Evolutionary conservation across 2,888 invertebrate genomes (phyloP), one percentile per base, ranked within the genome.

Genomic region (Malthinus seriepunctatus): DNA sequence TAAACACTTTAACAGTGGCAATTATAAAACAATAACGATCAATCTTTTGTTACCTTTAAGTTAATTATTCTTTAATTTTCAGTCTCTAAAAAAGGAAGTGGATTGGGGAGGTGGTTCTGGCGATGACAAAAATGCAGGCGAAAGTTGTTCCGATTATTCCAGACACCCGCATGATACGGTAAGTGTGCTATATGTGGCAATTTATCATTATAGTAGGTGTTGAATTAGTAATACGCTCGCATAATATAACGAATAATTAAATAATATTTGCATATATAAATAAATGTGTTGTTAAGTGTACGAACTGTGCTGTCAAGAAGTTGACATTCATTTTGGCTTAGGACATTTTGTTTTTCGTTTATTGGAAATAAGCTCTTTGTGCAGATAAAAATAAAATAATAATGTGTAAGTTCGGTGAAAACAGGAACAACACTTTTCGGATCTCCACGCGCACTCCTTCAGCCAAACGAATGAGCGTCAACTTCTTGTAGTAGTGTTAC

Each of bases 281-380:
- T 23, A 23, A 39, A 39, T 39, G 54, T 52, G 51, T 49, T 55
- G 55, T 47, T 55, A 56, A 46, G 32, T 58, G 44, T 58, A 50
- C 44, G 33, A 52, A 53, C 12, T 67, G 68, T 83, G 86, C 86
- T 87, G 87, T 90, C 90, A 90, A 91, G 91, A 91, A 93, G 91
- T 92, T 92, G 91, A 92, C 91, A 90, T 90, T 91, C 91, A 90
- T 91, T 91, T 89, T 86, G 88, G 89, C 90, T 88, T 88, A 88
- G 88, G 87, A 88, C 88, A 86, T 83, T 84, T 86, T 85, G 76
- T 78, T 76, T 76, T 78, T 82, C 83, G 80, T 76, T 67, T 60
- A 53, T 65, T 62, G 60, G 62, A 60, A 44, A 60, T 62, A 63
- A 73, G 72, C 71, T 71, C 67, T 68, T 67, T 67, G 68, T 68